Base-by-base conservation (phyloP, 2,888 invertebrate genomes). In the Geophilus truncorum region DNA sequence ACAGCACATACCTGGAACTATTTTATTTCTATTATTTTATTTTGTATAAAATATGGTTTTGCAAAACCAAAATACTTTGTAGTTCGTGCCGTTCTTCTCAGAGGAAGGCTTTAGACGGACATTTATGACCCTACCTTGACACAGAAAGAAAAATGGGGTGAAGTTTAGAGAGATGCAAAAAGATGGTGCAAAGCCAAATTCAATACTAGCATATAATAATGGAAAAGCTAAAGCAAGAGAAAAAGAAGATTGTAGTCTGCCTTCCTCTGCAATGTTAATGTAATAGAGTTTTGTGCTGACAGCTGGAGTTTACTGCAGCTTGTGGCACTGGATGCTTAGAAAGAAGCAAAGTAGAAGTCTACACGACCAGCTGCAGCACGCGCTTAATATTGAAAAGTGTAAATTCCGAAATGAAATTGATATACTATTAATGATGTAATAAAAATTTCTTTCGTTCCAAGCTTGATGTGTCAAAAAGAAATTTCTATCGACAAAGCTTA, bases 221-320 rank as follows among this genome's bases (percentile, higher is more conserved):
- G 28, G 70, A 10, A 70, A n/a, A 28, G 57, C n/a, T 18, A 70
- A n/a, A 70, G 25, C 3, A 15, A 12, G 12, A 32, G 9, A 45
- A 15, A 70, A 70, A n/a, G 70, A 70, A 70, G 70, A 70, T 70
- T 70, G 70, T 70, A 70, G 70, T 70, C 70, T 25, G 70, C 25
- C 70, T 70, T 70, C 18, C 28, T 70, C 70, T 70, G 70, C 70
- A 25, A 70, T 70, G 70, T 70, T 70, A 70, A 70, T 70, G 25
- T 70, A 70, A 70, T 70, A n/a, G 70, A 70, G 70, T 70, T 70
- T 70, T 70, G 70, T 70, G 70, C 70, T 70, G 70, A 70, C 70
- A 70, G 70, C 70, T 70, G 70, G 70, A 70, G 70, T 70, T 70
- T 70, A 70, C 70, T 70, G 70, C 70, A 70, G 70, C 70, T 70